phyloP scores from a whole-genome alignment of 1,140 invertebrate genomes.

The Drosophila carrolli region DNA sequence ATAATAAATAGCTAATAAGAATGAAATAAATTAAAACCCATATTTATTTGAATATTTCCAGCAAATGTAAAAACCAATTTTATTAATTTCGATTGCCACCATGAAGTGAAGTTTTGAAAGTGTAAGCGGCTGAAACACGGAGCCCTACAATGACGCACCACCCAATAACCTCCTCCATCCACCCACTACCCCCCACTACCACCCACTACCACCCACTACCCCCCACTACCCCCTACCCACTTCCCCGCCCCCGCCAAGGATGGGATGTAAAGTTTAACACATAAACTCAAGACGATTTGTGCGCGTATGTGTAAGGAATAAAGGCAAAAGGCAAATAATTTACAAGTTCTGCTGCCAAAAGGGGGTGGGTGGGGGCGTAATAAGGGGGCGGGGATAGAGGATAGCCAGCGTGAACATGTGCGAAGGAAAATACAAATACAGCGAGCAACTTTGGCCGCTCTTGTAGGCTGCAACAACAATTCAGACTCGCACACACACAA shows the following conservation, averaged over 20 bases:
- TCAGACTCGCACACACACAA: slow-evolving; percentile 15
- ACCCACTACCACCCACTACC: neutral
- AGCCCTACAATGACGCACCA: slow-evolving; percentile 59
- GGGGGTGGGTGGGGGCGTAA: slow-evolving; percentile 5
- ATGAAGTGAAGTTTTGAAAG: neutral
- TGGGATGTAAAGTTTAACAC: slow-evolving; percentile 82
- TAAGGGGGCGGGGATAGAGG: slow-evolving; percentile 25
- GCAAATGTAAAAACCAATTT: neutral
- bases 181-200: neutral
- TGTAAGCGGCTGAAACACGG: slow-evolving; percentile 1
- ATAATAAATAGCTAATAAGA: too few species aligned
- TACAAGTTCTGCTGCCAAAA: slow-evolving; percentile 76
- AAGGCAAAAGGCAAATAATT: slow-evolving; percentile 82
- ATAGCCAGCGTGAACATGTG: slow-evolving; percentile 46
- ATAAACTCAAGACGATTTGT: slow-evolving; percentile 82
- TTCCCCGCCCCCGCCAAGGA: slow-evolving; percentile 17
- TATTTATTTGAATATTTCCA: too few species aligned
- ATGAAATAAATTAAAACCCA: too few species aligned
- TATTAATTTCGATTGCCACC: slow-evolving; percentile 1
- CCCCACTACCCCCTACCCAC: neutral
- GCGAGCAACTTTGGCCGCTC: slow-evolving; percentile 39
- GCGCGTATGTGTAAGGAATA: slow-evolving; percentile 79
- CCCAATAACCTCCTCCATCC: neutral
- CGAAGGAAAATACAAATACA: slow-evolving; percentile 60
- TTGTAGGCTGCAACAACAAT: slow-evolving; percentile 29